Evolutionary conservation across 2,113 vertebrate genomes (phyloP), one percentile per base, ranked within the genome.

Genomic region (Micronycteris hirsuta): DNA sequence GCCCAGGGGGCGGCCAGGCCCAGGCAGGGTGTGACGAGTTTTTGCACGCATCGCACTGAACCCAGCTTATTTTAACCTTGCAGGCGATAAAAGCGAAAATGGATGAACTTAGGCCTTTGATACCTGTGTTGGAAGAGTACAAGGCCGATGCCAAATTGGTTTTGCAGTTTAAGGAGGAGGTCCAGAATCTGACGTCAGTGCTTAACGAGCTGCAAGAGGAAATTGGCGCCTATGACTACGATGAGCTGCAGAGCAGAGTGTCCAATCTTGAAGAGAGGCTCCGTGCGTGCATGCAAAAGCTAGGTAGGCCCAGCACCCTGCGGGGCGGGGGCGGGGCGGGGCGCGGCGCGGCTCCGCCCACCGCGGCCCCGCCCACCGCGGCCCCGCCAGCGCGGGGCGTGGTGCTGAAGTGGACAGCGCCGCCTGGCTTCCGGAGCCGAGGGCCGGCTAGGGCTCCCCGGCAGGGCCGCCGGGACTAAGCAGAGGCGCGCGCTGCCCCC

Each of bases 71-170:
- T 99, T 99, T 99, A 99, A 99, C 99, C 99, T 99, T 99, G 99
- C 99, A 99, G 99, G 99, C 99, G 96, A 99, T 99, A 99, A 99
- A 99, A 99, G 98, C 99, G 99, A 99, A 99, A 99, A 99, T 99
- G 99, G 99, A 99, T 98, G 99, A 99, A 98, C 99, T 99, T 99
- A 99, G 99, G 98, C 99, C 99, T 98, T 99, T 99, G 99, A 99
- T 99, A 98, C 99, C 99, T 98, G 99, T 99, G 98, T 99, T 99
- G 99, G 99, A 99, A 98, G 99, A 99, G 99, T 99, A 99, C 99
- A 99, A 99, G 98, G 99, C 99, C 98, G 99, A 99, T 99, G 99
- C 99, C 97, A 99, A 99, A 99, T 99, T 99, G 99, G 99, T 99
- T 99, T 99, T 99, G 99, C 99, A 99, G 99, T 99, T 99, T 99